Evolutionary conservation across 2,888 invertebrate genomes (phyloP), one percentile per base, ranked within the genome.

Genomic region (Subacronicta megacephala): DNA sequence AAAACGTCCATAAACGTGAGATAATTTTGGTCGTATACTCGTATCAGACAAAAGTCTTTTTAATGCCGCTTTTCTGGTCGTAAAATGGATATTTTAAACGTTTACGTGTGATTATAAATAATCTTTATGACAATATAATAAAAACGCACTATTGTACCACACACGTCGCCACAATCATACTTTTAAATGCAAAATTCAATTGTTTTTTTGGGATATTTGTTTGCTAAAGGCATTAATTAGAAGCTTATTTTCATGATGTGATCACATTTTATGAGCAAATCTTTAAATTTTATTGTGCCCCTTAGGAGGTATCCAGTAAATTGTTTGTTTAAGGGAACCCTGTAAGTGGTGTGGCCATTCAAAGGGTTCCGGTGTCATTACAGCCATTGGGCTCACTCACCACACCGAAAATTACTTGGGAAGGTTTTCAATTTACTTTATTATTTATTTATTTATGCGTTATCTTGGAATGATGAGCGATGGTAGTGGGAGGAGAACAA

Each of bases 401-500:
- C 82, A 80, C 77, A 75, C 71, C 68, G 76, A 75, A 79, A 66
- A 86, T 88, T 89, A 88, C 86, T 84, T 79, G 82, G 78, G 86
- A 83, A 82, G 85, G 84, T 84, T 88, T 93, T 93, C 93, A 93
- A 93, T 93, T 93, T 90, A 86, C 89, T 93, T 92, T 93, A 93
- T 92, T 91, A 91, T 92, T 90, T 93, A 92, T 93, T 93, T 93
- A 93, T 92, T 91, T 93, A 92, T 91, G 89, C 90, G 85, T 91
- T 90, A 90, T 89, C 84, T 82, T 79, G 66, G 78, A 87, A 90
- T 88, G 87, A 92, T 90, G 90, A 92, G 85, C 84, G 84, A 87
- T 87, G 82, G 75, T 75, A 75, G 71, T 65, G 67, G 40, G 41
- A 74, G 44, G 69, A 38, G 78, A 75, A 84, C 77, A 85, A 26